phyloP scores from a whole-genome alignment of 2,888 invertebrate genomes.

The Eupelmus urozonus region DNA sequence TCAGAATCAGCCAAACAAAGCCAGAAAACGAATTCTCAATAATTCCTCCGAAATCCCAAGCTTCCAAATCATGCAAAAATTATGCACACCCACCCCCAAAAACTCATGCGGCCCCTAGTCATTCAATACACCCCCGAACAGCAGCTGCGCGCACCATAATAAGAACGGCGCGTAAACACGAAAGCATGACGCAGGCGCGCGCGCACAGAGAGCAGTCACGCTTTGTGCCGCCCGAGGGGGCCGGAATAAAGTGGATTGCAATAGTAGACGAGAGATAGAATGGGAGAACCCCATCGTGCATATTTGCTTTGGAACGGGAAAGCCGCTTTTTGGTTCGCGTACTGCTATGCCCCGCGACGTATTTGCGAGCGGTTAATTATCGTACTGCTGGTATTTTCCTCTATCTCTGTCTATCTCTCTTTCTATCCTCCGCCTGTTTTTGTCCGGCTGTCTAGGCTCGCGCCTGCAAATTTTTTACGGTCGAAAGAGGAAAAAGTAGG shows the following conservation, averaged over 20 bases:
- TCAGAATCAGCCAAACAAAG: too few species aligned
- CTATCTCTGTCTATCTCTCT: not conserved
- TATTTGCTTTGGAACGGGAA: conserved; percentile 64
- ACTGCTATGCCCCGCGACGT: conserved; percentile 62
- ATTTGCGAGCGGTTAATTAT: conserved; percentile 71
- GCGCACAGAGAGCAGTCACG: not conserved
- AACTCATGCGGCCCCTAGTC: too few species aligned
- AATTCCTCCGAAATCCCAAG: not conserved
- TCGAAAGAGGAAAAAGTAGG: not conserved
- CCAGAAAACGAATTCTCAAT: not conserved
- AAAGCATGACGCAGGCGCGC: not conserved
- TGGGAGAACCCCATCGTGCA: conserved; percentile 12
- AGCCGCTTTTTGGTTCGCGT: conserved; percentile 62
- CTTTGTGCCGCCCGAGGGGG: conserved; percentile 1
- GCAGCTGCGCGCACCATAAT: not conserved
- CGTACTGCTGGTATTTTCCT: conserved; percentile 53
- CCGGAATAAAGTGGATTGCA: conserved; percentile 50
- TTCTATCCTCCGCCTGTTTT: not conserved
- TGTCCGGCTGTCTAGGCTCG: not conserved
- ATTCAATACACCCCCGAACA: too few species aligned
- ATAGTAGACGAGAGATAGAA: conserved; percentile 6
- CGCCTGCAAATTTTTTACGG: not conserved
- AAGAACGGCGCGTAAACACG: conserved; percentile 15
- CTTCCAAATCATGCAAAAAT: conserved; percentile 1
- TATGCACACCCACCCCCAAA: not conserved